These are phyloP conservation scores for Acanthiza pusilla DNA, from an alignment of 2,797 vertebrate species.

Conservation along the genomic window DNA sequence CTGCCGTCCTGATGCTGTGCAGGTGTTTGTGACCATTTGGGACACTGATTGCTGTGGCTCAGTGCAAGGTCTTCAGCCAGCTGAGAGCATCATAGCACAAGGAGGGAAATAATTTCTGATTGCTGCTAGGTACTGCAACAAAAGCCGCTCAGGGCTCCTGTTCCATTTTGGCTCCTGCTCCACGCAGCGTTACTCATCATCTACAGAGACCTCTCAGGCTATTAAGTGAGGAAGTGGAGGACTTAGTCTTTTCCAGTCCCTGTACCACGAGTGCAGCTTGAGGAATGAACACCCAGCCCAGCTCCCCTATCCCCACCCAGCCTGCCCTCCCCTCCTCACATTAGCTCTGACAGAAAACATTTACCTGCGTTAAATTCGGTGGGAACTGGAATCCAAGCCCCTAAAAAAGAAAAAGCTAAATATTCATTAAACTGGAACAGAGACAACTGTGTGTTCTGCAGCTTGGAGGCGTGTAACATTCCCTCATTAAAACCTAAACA, in stretches of 20 bases:
- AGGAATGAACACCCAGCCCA: not conserved
- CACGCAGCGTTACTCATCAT: constrained; percentile 22
- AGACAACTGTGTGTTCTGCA: not conserved
- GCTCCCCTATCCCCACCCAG: not conserved
- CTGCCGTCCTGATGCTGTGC: not conserved
- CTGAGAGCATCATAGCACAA: not conserved
- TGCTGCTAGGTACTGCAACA: not conserved
- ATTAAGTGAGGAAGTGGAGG: constrained; percentile 16
- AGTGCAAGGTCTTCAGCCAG: not conserved
- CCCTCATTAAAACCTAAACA: constrained; percentile 9
- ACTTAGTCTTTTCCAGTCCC: not conserved
- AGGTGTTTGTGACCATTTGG: not conserved
- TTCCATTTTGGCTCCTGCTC: constrained; percentile 33
- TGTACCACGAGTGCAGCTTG: not conserved
- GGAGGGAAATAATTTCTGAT: not conserved
- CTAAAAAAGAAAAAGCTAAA: not conserved
- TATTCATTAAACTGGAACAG: not conserved
- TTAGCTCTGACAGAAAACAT: not conserved
- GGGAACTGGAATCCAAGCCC: constrained; percentile 7
- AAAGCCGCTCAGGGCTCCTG: constrained; percentile 17
- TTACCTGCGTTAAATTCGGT: not conserved
- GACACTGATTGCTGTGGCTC: not conserved
- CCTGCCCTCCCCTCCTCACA: not conserved
- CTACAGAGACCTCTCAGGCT: constrained; percentile 8
- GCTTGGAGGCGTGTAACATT: not conserved